phyloP scores from a whole-genome alignment of 2,113 vertebrate species.

The Ammodytes dubius region DNA sequence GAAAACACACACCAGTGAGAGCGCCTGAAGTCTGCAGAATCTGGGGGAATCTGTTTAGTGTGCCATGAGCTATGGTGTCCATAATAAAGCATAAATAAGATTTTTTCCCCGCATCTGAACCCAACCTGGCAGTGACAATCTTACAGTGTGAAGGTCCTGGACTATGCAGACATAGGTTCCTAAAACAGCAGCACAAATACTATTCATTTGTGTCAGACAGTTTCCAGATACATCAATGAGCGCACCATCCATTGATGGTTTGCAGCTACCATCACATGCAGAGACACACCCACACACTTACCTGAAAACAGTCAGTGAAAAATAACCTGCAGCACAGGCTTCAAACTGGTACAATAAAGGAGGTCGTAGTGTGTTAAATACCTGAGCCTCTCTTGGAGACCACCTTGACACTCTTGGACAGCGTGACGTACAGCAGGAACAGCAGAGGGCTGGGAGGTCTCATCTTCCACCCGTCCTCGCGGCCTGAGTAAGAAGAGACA shows the following conservation, averaged over 20 bases:
- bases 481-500: slow-evolving; percentile 54
- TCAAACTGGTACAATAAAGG: background rate
- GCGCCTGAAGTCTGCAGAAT: background rate
- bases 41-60: background rate
- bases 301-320: background rate
- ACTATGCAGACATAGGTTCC: background rate
- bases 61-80: background rate
- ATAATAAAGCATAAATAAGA: slow-evolving; percentile 4
- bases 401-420: slow-evolving; percentile 80
- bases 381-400: slow-evolving; percentile 85
- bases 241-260: background rate
- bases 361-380: slow-evolving; percentile 38
- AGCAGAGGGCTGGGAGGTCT: slow-evolving; percentile 82
- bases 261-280: background rate
- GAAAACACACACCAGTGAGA: background rate
- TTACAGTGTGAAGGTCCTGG: background rate
- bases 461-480: slow-evolving; percentile 82
- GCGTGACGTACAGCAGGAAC: slow-evolving; percentile 80
- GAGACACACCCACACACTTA: background rate
- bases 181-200: slow-evolving; percentile 5
- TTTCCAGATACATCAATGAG: background rate
- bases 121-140: background rate
- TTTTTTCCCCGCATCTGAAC: background rate
- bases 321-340: background rate
- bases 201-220: background rate